A percentile compares a stretch with the other conserved stretches of the same genome.
Conservation (phyloP, 2,888 invertebrate species). For the Amiota mariae region DNA sequence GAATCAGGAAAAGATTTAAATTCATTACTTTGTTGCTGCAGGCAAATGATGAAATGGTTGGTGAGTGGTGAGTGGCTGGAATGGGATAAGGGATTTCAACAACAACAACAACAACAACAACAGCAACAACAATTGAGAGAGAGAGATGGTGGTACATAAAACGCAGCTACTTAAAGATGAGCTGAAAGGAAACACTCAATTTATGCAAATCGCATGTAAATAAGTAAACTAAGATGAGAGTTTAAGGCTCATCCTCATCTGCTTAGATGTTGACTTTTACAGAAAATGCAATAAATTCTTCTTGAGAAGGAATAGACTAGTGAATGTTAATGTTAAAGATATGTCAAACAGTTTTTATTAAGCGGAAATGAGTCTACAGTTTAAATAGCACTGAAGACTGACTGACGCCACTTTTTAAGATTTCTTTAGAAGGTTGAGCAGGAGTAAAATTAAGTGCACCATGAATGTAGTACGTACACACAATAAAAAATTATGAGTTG, state of each 20-base stretch:
- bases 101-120: no score
- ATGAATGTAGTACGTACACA: neutral
- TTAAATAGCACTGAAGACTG: neutral
- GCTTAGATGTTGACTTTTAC: conserved; percentile 11
- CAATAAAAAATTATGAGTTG: conserved; percentile 18
- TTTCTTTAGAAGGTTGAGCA: no score
- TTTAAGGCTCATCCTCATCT: neutral
- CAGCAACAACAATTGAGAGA: no score
- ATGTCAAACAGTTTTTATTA: conserved; percentile 3
- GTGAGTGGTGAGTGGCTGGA: conserved; percentile 20
- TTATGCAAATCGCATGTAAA: conserved; percentile 72
- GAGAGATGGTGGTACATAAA: conserved; percentile 24
- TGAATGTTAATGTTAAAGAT: no score
- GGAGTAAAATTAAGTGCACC: neutral
- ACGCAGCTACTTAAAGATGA: conserved; percentile 34
- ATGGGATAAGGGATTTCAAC: conserved; percentile 30
- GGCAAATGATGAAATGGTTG: conserved; percentile 29
- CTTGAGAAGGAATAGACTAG: no score
- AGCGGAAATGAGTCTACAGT: conserved; percentile 13
- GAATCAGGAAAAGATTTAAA: conserved; percentile 58
- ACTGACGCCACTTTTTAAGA: no score
- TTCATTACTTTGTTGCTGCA: conserved; percentile 49
- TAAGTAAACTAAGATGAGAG: conserved; percentile 54
- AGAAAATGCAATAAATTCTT: conserved; percentile 2
- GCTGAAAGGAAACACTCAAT: conserved; percentile 68